These are phyloP conservation scores for Seriola rivoliana DNA, from an alignment of 2,113 vertebrate species.

Conservation along the genomic window DNA sequence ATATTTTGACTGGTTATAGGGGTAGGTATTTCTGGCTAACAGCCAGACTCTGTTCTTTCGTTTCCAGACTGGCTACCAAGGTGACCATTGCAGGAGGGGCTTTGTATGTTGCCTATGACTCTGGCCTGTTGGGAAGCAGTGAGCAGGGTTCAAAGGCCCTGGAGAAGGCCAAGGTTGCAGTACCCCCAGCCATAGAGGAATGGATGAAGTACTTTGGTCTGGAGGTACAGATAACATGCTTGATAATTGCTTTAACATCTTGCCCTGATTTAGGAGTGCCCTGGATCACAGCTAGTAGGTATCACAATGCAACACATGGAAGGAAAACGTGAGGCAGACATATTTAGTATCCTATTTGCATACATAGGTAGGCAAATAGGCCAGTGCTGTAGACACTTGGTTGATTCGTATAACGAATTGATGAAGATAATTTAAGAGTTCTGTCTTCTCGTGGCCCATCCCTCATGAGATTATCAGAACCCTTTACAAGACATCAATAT, in stretches of 20 bases:
- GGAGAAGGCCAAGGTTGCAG: conserved; percentile 83
- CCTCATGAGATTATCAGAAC: background rate
- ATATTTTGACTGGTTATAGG: no score
- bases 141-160: conserved; percentile 87
- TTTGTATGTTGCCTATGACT: conserved; percentile 89
- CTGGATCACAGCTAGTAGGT: background rate
- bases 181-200: conserved; percentile 90
- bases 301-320: background rate
- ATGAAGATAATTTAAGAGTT: background rate
- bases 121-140: conserved; percentile 89
- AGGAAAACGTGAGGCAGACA: background rate
- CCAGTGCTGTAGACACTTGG: background rate
- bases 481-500: background rate
- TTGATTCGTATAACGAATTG: background rate
- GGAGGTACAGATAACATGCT: conserved; percentile 82
- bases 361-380: background rate
- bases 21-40: background rate
- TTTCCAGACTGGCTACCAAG: conserved; percentile 89
- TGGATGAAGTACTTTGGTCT: conserved; percentile 91
- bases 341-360: background rate
- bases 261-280: background rate
- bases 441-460: background rate
- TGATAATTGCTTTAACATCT: background rate
- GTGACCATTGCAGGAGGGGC: conserved; percentile 91
- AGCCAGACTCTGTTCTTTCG: background rate